These are phyloP conservation scores for Brachionus manjavacas DNA, from an alignment of 1,140 invertebrate species.

Conservation along the genomic window DNA sequence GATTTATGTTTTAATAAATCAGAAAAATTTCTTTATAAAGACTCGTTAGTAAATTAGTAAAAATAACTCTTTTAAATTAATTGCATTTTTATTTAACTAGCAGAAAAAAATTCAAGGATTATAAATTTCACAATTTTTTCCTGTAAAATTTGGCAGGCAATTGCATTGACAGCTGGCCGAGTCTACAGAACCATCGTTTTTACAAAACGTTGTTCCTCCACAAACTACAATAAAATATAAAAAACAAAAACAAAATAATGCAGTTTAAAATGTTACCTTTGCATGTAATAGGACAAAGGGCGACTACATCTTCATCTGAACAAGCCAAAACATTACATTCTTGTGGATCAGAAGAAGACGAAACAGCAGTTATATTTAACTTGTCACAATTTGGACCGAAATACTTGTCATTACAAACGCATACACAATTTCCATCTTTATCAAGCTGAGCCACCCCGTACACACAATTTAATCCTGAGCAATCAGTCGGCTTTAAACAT, in stretches of 20 bases:
- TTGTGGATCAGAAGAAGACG: background rate
- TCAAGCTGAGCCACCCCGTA: background rate
- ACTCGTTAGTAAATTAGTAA: background rate
- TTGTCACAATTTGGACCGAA: background rate
- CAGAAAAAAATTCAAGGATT: background rate
- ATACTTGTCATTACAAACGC: constrained; percentile 5
- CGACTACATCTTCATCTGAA: background rate
- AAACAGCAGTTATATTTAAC: background rate
- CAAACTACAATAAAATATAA: background rate
- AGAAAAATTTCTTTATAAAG: background rate
- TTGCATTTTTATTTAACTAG: background rate
- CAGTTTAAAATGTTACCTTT: background rate
- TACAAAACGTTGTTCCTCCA: background rate
- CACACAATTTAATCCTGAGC: background rate
- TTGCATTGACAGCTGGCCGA: background rate
- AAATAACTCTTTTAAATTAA: background rate
- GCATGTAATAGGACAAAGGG: background rate
- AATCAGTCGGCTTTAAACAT: background rate
- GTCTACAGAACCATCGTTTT: background rate
- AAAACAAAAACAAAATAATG: background rate
- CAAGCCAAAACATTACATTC: background rate
- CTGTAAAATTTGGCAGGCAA: background rate
- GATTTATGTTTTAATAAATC: no score
- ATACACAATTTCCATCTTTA: background rate
- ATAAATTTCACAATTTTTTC: background rate